Conservation (phyloP, 2,113 vertebrate species). For the Clinocottus analis region DNA sequence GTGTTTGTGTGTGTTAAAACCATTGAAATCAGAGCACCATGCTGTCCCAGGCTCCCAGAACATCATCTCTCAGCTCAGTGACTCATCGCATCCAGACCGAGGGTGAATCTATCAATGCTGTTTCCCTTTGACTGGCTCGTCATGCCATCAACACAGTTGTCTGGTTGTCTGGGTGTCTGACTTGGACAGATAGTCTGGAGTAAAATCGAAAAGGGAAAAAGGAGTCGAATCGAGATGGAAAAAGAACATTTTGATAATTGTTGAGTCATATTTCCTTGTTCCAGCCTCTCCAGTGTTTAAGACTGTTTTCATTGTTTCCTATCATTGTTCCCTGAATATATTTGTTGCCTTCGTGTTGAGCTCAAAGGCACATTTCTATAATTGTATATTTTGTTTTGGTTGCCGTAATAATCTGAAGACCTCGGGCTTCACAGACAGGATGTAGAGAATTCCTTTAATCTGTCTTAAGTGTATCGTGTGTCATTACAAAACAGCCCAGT, state of each 20-base stretch:
- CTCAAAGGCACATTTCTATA: no score
- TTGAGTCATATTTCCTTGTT: not conserved
- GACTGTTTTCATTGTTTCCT: not conserved
- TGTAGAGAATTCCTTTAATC: no score
- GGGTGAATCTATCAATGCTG: constrained; percentile 45
- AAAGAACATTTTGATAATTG: not conserved
- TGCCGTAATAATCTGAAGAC: no score
- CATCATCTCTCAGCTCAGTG: constrained; percentile 59
- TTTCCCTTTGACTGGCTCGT: constrained; percentile 47
- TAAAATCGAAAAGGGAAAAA: not conserved
- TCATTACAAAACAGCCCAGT: not conserved
- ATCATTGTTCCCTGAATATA: not conserved
- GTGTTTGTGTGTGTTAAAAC: constrained; percentile 33
- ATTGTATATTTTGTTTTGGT: no score
- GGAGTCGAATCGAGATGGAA: not conserved
- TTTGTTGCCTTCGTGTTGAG: no score
- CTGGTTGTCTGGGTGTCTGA: constrained; percentile 4
- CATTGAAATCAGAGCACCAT: constrained; percentile 64
- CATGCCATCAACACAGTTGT: constrained; percentile 1
- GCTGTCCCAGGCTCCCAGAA: constrained; percentile 71
- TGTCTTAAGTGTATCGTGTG: no score
- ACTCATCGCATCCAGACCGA: constrained; percentile 63
- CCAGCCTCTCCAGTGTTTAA: not conserved
- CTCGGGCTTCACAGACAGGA: not conserved
- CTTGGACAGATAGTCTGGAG: constrained; percentile 3